Evolutionary conservation across 2,113 vertebrate species (phyloP).

Genomic region (Semicossyphus pulcher): DNA sequence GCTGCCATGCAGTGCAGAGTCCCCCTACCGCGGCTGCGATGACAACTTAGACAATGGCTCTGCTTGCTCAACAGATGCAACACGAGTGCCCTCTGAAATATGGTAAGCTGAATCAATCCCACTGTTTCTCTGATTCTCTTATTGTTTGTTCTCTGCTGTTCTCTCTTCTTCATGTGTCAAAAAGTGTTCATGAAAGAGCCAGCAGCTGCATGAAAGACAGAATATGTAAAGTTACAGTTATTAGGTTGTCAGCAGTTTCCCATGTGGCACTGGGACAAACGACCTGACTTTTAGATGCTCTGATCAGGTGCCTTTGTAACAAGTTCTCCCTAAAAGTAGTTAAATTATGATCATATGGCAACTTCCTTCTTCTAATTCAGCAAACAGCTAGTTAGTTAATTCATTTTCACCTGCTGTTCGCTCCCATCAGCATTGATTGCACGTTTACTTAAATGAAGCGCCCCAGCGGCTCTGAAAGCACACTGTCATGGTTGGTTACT

Average conservation of each 20-base stretch:
- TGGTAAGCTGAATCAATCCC: conserved; percentile 59
- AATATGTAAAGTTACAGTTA: conserved; percentile 26
- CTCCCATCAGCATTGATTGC: conserved; percentile 62
- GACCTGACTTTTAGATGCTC: conserved; percentile 13
- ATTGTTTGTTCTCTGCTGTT: conserved; percentile 59
- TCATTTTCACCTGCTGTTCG: conserved; percentile 52
- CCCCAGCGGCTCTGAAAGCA: conserved; percentile 67
- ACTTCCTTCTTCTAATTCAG: conserved; percentile 1
- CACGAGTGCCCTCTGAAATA: conserved; percentile 61
- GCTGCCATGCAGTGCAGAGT: conserved; percentile 46
- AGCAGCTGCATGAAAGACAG: conserved; percentile 30
- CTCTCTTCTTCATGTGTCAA: conserved; percentile 55
- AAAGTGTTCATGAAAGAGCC: conserved; percentile 32
- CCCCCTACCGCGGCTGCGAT: conserved; percentile 44
- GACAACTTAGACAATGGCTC: conserved; percentile 73
- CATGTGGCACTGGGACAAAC: background rate
- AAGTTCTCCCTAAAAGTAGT: background rate
- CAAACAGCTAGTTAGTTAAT: conserved; percentile 25
- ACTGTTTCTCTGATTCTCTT: conserved; percentile 64
- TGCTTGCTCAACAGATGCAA: conserved; percentile 62
- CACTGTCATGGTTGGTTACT: conserved; percentile 68
- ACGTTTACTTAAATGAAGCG: conserved; percentile 72
- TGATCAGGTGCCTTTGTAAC: conserved; percentile 6
- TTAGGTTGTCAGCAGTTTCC: conserved; percentile 41
- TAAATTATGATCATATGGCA: conserved; percentile 9